phyloP scores from a whole-genome alignment of 2,888 invertebrate genomes.

The Lasioglossum vierecki region DNA sequence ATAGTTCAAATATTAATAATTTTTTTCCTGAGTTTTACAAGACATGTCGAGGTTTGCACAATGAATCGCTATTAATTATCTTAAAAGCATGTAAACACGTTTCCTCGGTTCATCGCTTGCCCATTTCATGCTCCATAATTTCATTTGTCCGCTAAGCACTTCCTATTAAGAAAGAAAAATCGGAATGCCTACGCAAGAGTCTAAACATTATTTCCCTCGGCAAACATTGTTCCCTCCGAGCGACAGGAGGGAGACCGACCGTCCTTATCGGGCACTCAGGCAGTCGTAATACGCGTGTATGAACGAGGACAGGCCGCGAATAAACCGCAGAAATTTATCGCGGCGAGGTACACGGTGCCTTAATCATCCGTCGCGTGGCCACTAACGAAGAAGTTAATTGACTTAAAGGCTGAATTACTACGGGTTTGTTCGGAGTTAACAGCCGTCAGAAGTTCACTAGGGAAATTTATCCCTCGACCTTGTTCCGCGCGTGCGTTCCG shows the following conservation, averaged over 20 bases:
- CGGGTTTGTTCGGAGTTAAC: conserved; percentile 58
- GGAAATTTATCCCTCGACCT: conserved; percentile 51
- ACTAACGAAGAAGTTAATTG: conserved; percentile 68
- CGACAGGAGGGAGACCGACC: not conserved
- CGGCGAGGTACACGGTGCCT: conserved; percentile 67
- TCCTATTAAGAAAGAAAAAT: not conserved
- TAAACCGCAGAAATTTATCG: conserved; percentile 73
- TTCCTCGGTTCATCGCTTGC: not conserved
- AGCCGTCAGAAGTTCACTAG: conserved; percentile 54
- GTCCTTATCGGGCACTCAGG: conserved; percentile 30
- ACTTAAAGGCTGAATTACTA: conserved; percentile 66
- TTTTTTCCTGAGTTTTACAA: not conserved
- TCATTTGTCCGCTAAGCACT: not conserved
- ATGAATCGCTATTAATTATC: not conserved
- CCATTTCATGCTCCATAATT: not conserved
- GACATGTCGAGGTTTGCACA: not conserved
- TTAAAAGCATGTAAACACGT: not conserved
- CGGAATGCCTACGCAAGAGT: not conserved
- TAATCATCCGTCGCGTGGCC: conserved; percentile 68
- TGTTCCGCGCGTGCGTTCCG: conserved; percentile 23
- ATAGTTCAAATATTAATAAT: no score
- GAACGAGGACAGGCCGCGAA: conserved; percentile 59
- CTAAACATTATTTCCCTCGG: not conserved
- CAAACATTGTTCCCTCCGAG: not conserved
- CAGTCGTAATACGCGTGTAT: conserved; percentile 25